Conservation (phyloP, 2,797 vertebrate genomes). For the Anguilla obscura region DNA sequence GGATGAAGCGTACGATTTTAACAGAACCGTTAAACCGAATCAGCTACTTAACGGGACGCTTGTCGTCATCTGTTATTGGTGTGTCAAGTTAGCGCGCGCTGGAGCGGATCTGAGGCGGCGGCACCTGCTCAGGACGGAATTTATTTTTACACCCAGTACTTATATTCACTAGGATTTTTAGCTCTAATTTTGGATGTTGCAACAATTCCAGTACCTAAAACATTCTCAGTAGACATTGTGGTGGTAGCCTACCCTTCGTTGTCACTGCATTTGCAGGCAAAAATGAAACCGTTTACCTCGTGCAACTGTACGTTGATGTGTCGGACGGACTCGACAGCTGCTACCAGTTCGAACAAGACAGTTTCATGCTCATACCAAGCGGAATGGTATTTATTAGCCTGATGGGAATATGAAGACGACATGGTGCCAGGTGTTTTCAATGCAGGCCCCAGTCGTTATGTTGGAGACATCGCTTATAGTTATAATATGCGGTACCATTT, state of each 20-base stretch:
- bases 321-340: neutral
- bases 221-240: neutral
- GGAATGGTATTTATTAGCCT: neutral
- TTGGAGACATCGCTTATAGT: neutral
- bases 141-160: neutral
- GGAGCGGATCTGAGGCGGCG: neutral
- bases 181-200: neutral
- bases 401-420: conserved; percentile 7
- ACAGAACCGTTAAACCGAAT: neutral
- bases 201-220: neutral
- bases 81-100: neutral
- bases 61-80: neutral
- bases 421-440: neutral
- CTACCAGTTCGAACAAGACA: neutral
- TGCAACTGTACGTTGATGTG: neutral
- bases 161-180: neutral
- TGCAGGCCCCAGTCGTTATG: neutral
- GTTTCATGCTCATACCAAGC: neutral
- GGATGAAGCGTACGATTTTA: neutral
- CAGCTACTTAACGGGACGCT: neutral
- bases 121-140: neutral
- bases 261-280: neutral
- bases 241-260: neutral
- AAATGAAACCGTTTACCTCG: neutral
- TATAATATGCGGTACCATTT: neutral